Base-by-base conservation (phyloP, 2,113 vertebrate species). In the Phalacrocorax aristotelis region DNA sequence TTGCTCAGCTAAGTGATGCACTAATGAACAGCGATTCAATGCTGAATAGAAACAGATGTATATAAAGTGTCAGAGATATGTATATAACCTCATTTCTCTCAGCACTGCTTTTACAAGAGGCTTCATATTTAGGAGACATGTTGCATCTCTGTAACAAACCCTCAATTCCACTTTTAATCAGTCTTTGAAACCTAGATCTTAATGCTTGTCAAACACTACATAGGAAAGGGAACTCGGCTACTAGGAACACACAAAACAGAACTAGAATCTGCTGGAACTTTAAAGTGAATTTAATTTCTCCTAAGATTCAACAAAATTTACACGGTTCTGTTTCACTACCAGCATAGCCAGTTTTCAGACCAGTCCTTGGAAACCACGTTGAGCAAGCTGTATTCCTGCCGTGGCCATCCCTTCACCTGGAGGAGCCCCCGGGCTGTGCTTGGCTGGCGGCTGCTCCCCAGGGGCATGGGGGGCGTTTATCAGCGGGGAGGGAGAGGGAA, bases 1-100 rank as follows among this genome's bases (percentile, higher is more conserved):
- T 58, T 42, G 71, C 91, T 83, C 87, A 60, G 87, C 71, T 60
- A 21, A 87, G 68, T 12, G 71, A 75, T 91, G 82, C 89, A 9
- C 78, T 95, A 51, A 88, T 10, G 75, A 91, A 13, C 75, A 91
- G 74, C 4, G 3, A 70, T 46, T 66, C 70, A 46, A 3, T 60
- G 48, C 74, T 82, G 86, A 95, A 58, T 52, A 88, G 89, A 61
- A 95, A 65, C 87, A 91, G 77, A 91, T 90, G 75, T 10, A 79
- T 3, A 29, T 38, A 38, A 72, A 58, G 78, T 14, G 58, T 54
- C 93, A 89, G 77, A 57, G 61, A 76, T 17, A 13, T 1, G 29
- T 65, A 27, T 21, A 17, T 20, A 93, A 42, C 52, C 74, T 77
- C 58, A 46, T 83, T 97, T 84, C 75, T 89, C 87, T 85, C 85